Evolutionary conservation across 2,888 invertebrate species (phyloP), one percentile per base, ranked within the genome.

Genomic region (Phorcus lineatus): DNA sequence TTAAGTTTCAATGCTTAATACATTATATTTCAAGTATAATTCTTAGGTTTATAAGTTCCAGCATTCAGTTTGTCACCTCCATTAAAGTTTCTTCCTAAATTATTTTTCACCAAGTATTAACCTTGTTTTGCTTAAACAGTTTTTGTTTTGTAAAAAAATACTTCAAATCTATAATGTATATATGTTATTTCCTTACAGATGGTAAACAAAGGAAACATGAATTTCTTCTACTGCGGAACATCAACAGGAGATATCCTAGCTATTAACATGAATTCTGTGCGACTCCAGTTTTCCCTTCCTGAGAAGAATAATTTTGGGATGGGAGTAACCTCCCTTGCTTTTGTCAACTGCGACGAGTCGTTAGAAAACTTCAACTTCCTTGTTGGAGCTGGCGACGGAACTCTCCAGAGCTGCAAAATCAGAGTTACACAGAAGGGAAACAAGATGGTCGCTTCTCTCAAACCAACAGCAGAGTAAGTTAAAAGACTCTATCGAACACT

Each of bases 361-460:
- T 62, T 9, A 0, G 66, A 80, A 53, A 76, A 80, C 57, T 90
- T 88, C 28, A 89, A 93, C 70, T 82, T 93, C 52, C 93, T 97
- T 2, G 95, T 98, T 81, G 98, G 98, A 0, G 95, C 96, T 3
- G 98, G 98, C 0, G 96, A 97, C 93, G 98, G 98, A 0, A 95
- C 95, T 0, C 93, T 98, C 22, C 86, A 85, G 17, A 80, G 79
- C 47, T 86, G 81, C 74, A 81, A 81, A 24, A 80, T 86, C 47
- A 81, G 82, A 76, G 74, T 81, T 22, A 57, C 78, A 0, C 55
- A 77, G 24, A 83, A 83, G 55, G 77, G 66, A 31, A 81, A 82
- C 79, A 81, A 86, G 47, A 76, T 82, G 4, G 78, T 76, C 16
- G 81, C 83, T 40, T 22, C 80, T 19, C 82, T 84, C 66, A 83